Evolutionary conservation across 2,888 invertebrate species (phyloP), one percentile per base, ranked within the genome.

Genomic region (Lobophora halterata): DNA sequence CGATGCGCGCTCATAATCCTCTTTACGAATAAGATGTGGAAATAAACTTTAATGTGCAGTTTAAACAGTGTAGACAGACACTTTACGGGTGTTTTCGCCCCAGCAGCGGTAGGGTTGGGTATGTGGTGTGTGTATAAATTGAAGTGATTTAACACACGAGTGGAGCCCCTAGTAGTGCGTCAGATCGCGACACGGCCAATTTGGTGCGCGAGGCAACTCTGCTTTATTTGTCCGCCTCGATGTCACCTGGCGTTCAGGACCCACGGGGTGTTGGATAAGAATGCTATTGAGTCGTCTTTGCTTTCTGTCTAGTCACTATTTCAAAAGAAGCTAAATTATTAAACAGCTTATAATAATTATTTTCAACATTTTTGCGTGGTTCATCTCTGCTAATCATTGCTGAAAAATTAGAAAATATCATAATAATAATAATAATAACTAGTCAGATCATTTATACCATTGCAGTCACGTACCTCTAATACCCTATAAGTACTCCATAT

Each of bases 171-270:
- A 78, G 75, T 69, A 75, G 79, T 82, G 79, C 71, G 71, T 65
- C 65, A 68, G 73, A 76, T 80, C 70, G 73, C 67, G 72, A 77
- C 76, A 79, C 74, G 80, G 81, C 65, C 80, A 83, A 83, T 85
- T 85, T 83, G 77, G 80, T 71, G 66, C 65, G 72, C 67, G 71
- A 70, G 65, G 64, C 67, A 61, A 61, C 67, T 61, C 62, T 64
- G 69, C 71, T 68, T 73, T 75, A 74, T 77, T 80, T 75, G 73
- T 72, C 71, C 65, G 62, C 61, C 47, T 55, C 59, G 68, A 33
- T 44, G 52, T 63, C 81, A 83, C 82, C 82, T 82, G 82, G 83
- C 72, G 62, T 59, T 66, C 70, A 62, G 68, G 61, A 58, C 66
- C 55, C 55, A 61, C 62, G 56, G 69, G 66, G 62, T 67, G 65